Conservation (phyloP, 2,113 vertebrate species). For the Vidua macroura region DNA sequence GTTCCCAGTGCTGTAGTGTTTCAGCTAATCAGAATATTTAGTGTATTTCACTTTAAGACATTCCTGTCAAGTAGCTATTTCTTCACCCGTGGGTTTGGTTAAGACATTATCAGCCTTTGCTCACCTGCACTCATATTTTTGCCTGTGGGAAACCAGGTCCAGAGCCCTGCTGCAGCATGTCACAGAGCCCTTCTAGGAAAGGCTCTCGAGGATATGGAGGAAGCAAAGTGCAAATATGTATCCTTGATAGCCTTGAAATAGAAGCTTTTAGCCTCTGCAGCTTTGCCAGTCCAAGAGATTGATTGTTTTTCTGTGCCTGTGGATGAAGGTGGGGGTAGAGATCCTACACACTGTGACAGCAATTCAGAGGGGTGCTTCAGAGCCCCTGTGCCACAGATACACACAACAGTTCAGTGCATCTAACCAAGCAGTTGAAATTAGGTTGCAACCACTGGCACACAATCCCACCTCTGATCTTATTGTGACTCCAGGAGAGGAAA, state of each 20-base stretch:
- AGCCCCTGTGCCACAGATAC: neutral
- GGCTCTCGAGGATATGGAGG: neutral
- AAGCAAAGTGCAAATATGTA: neutral
- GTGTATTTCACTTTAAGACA: neutral
- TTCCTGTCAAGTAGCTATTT: neutral
- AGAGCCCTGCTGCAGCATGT: rapidly evolving
- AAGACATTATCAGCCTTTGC: neutral
- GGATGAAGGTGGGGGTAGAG: neutral
- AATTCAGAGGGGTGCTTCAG: neutral
- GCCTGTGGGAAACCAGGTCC: neutral
- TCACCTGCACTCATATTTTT: neutral
- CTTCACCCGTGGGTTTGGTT: neutral
- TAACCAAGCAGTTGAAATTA: neutral
- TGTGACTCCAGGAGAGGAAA: neutral
- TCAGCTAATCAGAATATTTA: neutral
- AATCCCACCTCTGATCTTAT: neutral
- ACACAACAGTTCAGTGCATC: neutral
- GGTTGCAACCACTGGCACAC: neutral
- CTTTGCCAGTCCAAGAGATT: neutral
- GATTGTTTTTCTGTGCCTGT: neutral
- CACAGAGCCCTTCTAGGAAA: neutral
- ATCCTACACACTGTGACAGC: neutral
- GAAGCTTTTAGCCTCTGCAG: neutral
- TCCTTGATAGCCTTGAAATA: neutral
- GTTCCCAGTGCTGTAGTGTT: neutral